These are phyloP conservation scores for Dasysyrphus tricinctus DNA, from an alignment of 2,888 invertebrate genomes.

Conservation along the genomic window DNA sequence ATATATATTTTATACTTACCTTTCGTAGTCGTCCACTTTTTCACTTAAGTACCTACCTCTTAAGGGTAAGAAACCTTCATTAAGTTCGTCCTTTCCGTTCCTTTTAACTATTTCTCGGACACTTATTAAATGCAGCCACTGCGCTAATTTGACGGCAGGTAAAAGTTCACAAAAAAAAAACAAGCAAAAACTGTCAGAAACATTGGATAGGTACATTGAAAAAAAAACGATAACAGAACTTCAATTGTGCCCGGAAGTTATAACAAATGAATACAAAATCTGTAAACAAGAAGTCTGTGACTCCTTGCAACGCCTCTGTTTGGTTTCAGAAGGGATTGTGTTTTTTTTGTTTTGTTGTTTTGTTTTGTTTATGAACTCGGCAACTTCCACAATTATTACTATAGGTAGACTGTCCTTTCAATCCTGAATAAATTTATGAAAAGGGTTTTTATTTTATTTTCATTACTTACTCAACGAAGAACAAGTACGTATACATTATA, in stretches of 20 bases:
- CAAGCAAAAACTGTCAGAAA: constrained; percentile 56
- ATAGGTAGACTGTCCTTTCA: constrained; percentile 62
- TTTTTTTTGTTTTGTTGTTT: background rate
- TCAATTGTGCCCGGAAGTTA: constrained; percentile 73
- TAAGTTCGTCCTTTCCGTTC: constrained; percentile 50
- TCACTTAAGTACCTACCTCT: constrained; percentile 46
- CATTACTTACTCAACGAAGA: constrained; percentile 39
- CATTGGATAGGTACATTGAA: constrained; percentile 33
- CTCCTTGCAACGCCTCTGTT: constrained; percentile 23
- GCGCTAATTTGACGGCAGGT: constrained; percentile 72
- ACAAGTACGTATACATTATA: constrained; percentile 14
- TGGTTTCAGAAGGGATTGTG: background rate
- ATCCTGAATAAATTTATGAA: constrained; percentile 61
- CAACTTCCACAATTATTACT: constrained; percentile 52
- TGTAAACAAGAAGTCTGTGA: constrained; percentile 48
- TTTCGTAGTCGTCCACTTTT: constrained; percentile 46
- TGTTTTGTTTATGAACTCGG: constrained; percentile 45
- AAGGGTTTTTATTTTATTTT: constrained; percentile 41
- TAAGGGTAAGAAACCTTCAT: constrained; percentile 46
- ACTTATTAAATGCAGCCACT: constrained; percentile 71
- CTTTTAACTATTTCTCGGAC: constrained; percentile 71
- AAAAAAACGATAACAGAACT: constrained; percentile 61
- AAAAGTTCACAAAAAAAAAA: constrained; percentile 34
- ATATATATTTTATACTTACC: constrained; percentile 42
- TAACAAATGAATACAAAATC: constrained; percentile 71